Evolutionary conservation across 2,113 vertebrate genomes (phyloP).

Genomic region (Salvelinus namaycush): DNA sequence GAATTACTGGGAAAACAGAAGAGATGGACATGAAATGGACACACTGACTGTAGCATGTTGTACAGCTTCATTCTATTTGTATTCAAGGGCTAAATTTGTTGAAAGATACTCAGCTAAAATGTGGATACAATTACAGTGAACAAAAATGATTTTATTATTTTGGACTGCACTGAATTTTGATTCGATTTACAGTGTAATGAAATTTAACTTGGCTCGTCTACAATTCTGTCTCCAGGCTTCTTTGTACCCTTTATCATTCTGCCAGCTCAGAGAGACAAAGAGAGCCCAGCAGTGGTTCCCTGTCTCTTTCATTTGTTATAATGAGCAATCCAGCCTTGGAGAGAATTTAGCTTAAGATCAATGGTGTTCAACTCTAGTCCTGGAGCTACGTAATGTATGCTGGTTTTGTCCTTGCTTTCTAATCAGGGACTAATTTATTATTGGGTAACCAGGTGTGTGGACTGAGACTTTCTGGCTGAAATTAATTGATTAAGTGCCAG

Average conservation of each 20-base stretch:
- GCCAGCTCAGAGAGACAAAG: constrained; percentile 34
- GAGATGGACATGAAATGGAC: no score
- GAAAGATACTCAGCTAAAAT: no score
- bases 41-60: no score
- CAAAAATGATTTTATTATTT: no score
- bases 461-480: constrained; percentile 5
- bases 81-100: no score
- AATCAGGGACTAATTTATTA: constrained; percentile 37
- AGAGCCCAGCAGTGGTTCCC: not conserved
- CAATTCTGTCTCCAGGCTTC: constrained; percentile 21
- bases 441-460: constrained; percentile 37
- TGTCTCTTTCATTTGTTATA: constrained; percentile 44
- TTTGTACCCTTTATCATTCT: constrained; percentile 17
- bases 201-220: constrained; percentile 2
- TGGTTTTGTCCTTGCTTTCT: constrained; percentile 9
- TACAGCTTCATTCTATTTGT: no score
- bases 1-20: no score
- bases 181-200: no score
- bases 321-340: constrained; percentile 13
- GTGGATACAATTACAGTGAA: no score
- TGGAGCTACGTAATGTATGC: not conserved
- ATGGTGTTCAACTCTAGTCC: not conserved
- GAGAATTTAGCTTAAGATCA: no score
- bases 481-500: constrained; percentile 42
- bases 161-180: no score